These are phyloP conservation scores for Trachymyrmex septentrionalis DNA, from an alignment of 1,140 invertebrate species.

Conservation along the genomic window DNA sequence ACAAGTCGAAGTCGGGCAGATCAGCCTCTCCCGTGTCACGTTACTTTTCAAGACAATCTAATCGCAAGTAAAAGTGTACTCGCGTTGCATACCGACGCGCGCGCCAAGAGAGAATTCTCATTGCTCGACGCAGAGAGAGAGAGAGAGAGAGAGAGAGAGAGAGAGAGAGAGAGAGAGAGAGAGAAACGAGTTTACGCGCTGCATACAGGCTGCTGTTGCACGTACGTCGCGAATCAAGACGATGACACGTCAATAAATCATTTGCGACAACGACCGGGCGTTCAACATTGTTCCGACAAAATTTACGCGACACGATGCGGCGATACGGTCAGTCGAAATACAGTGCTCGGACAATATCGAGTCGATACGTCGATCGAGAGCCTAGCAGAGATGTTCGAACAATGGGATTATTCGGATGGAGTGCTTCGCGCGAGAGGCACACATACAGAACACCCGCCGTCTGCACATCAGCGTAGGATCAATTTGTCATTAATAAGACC, in stretches of 20 bases:
- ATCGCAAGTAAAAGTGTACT: slow-evolving; percentile 68
- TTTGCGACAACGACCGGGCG: slow-evolving; percentile 10
- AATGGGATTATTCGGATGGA: slow-evolving; percentile 47
- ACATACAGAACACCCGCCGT: neutral
- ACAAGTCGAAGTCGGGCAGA: neutral
- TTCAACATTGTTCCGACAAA: slow-evolving; percentile 34
- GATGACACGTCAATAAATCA: slow-evolving; percentile 75
- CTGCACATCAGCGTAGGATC: neutral
- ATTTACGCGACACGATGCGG: slow-evolving; percentile 43
- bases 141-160: neutral
- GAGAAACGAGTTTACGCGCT: slow-evolving; percentile 59
- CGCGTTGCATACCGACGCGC: slow-evolving; percentile 64
- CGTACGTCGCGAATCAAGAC: slow-evolving; percentile 72
- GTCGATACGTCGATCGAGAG: slow-evolving; percentile 44
- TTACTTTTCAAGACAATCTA: slow-evolving; percentile 62
- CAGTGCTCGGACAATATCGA: slow-evolving; percentile 24
- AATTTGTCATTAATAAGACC: slow-evolving; percentile 32
- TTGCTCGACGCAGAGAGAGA: neutral
- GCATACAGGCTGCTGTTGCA: slow-evolving; percentile 11
- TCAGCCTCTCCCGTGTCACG: slow-evolving; percentile 36
- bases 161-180: neutral
- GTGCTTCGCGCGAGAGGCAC: slow-evolving; percentile 29
- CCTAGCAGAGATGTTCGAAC: slow-evolving; percentile 17
- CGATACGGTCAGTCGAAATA: slow-evolving; percentile 19
- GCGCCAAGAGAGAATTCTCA: neutral